A percentile compares a stretch with the other conserved stretches of the same genome.
phyloP scores from a whole-genome alignment of 30 jellyfish, hydroid and myxozoan genomes.

The Aurelia aurita complex sp. Pacific region DNA sequence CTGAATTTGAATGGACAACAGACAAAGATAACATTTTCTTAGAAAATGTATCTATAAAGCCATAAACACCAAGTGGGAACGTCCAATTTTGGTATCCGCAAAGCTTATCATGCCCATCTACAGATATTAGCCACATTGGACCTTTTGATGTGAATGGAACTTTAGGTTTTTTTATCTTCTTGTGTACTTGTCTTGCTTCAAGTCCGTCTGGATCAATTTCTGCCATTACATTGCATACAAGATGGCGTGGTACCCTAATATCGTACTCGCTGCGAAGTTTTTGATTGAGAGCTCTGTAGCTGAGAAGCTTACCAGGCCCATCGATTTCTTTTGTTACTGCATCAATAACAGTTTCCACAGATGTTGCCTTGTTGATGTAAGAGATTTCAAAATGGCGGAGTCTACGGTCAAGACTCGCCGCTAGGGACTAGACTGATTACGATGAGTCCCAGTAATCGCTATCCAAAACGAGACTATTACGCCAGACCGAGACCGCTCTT shows the following conservation, averaged over 20 bases:
- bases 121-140: not conserved
- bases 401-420: too few relatives aligned
- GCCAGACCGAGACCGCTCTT: too few relatives aligned
- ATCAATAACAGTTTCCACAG: constrained; percentile 14
- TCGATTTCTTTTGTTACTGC: constrained; percentile 19
- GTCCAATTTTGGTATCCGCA: constrained; percentile 35
- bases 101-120: constrained; percentile 31
- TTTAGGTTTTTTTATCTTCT: not conserved
- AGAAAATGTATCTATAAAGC: constrained; percentile 7
- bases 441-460: too few relatives aligned
- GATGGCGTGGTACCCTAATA: constrained; percentile 22
- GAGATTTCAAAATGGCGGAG: not conserved
- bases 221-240: constrained; percentile 4
- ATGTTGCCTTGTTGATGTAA: not conserved
- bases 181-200: not conserved
- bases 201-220: constrained; percentile 24
- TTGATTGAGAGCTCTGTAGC: not conserved
- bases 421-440: too few relatives aligned
- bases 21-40: constrained; percentile 9
- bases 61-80: constrained; percentile 13
- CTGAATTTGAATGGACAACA: constrained; percentile 6
- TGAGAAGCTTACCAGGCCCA: constrained; percentile 11
- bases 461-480: too few relatives aligned
- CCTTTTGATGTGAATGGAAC: constrained; percentile 18
- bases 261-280: too few relatives aligned